Conservation (phyloP, 2,797 vertebrate genomes). For the Garrulus glandarius region DNA sequence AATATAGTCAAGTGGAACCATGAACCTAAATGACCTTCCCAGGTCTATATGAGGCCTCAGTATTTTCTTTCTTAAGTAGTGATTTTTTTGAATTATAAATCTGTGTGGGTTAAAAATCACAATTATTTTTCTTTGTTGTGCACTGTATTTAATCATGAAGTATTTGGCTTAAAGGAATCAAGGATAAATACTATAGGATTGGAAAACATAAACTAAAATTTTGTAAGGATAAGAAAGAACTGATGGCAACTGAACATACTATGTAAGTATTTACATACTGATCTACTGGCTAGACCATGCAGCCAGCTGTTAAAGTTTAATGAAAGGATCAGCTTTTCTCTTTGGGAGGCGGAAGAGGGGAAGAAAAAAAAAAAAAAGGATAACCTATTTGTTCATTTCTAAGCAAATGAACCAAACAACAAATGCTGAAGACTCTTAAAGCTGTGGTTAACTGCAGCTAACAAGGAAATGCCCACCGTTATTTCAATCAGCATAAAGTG, state of each 20-base stretch:
- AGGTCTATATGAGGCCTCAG: neutral
- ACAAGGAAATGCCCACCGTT: neutral
- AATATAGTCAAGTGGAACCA: neutral
- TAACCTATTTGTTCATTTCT: neutral
- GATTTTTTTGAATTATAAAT: neutral
- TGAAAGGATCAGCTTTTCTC: conserved; percentile 8
- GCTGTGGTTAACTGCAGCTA: neutral
- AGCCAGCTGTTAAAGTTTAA: conserved; percentile 38
- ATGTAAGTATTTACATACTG: conserved; percentile 19
- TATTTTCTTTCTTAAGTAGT: neutral
- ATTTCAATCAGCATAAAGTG: neutral
- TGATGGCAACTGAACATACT: neutral
- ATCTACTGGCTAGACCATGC: neutral
- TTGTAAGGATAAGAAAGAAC: neutral
- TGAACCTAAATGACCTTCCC: neutral
- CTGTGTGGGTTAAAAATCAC: neutral
- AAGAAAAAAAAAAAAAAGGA: neutral
- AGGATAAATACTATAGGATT: neutral
- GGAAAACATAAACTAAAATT: neutral
- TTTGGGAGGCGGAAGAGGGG: neutral
- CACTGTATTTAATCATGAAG: neutral
- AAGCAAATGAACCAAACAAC: neutral
- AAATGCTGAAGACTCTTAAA: neutral
- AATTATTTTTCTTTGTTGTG: neutral
- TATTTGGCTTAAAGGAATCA: neutral